These are phyloP conservation scores for Leptoteleia sp. DNA, from an alignment of 1,140 invertebrate species.

Conservation along the genomic window DNA sequence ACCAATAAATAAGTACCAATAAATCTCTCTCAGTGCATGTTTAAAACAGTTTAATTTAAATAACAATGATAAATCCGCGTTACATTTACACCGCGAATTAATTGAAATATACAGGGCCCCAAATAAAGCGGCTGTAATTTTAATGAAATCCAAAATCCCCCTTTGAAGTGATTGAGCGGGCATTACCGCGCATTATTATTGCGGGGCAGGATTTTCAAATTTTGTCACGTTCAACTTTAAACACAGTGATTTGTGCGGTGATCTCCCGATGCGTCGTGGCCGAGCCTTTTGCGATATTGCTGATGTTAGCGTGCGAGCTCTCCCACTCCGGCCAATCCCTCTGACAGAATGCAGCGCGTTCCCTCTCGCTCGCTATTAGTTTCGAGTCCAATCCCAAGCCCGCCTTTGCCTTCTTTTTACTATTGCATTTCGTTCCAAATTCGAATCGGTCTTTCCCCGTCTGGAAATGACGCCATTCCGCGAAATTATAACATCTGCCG, in stretches of 20 bases:
- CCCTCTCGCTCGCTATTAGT: constrained; percentile 55
- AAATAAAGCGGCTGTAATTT: not conserved
- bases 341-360: constrained; percentile 11
- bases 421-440: constrained; percentile 71
- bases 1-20: too few relatives aligned
- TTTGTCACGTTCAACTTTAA: constrained; percentile 82
- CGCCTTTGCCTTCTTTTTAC: constrained; percentile 57
- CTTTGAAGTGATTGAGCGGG: constrained; percentile 27
- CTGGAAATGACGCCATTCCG: constrained; percentile 77
- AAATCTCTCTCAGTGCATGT: too few relatives aligned
- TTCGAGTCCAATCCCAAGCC: constrained; percentile 48
- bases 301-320: constrained; percentile 67
- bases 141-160: constrained; percentile 36
- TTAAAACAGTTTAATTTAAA: too few relatives aligned
- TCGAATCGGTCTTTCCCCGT: constrained; percentile 70
- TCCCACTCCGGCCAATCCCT: constrained; percentile 41
- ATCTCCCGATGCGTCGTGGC: constrained; percentile 72
- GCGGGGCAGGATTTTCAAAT: constrained; percentile 78
- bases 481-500: constrained; percentile 80
- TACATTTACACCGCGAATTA: too few relatives aligned
- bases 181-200: constrained; percentile 47
- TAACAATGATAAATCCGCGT: too few relatives aligned
- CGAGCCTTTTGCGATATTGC: constrained; percentile 74
- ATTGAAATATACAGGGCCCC: too few relatives aligned
- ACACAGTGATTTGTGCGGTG: constrained; percentile 80